phyloP scores from a whole-genome alignment of 2,888 invertebrate species.

The Rapana venosa region DNA sequence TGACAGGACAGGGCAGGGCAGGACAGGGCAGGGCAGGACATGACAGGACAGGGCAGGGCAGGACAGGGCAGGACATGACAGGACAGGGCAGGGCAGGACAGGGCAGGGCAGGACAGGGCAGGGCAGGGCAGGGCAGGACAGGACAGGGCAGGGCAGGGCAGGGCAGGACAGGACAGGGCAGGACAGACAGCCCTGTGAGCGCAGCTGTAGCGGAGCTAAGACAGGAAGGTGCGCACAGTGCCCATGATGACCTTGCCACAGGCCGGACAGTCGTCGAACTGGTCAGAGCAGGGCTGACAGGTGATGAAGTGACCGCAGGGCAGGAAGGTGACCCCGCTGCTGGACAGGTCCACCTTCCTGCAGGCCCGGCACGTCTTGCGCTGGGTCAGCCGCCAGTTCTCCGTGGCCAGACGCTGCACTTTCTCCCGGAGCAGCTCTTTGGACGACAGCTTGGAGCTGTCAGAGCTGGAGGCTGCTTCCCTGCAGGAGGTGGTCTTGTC shows the following conservation, averaged over 20 bases:
- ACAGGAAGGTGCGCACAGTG: slow-evolving; percentile 43
- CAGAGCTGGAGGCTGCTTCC: too few relatives aligned
- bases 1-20: too few relatives aligned
- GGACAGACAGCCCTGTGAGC: too few relatives aligned
- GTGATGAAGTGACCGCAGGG: slow-evolving; percentile 47
- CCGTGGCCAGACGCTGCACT: slow-evolving; percentile 12
- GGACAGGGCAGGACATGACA: too few relatives aligned
- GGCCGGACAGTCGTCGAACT: slow-evolving; percentile 27
- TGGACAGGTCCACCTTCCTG: slow-evolving; percentile 27
- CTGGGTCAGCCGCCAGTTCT: slow-evolving; percentile 27
- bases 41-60: too few relatives aligned
- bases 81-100: too few relatives aligned
- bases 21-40: too few relatives aligned
- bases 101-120: too few relatives aligned
- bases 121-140: too few relatives aligned
- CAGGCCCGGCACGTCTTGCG: slow-evolving; percentile 40
- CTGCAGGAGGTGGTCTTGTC: neutral
- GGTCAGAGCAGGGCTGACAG: slow-evolving; percentile 40
- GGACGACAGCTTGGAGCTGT: neutral
- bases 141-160: too few relatives aligned
- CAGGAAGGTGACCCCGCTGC: slow-evolving; percentile 43
- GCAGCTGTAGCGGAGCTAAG: neutral
- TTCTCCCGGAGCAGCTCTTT: neutral
- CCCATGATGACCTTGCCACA: slow-evolving; percentile 45
- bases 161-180: too few relatives aligned